Evolutionary conservation across 2,797 vertebrate species (phyloP), one percentile per base, ranked within the genome.

Genomic region (Malurus splendens): DNA sequence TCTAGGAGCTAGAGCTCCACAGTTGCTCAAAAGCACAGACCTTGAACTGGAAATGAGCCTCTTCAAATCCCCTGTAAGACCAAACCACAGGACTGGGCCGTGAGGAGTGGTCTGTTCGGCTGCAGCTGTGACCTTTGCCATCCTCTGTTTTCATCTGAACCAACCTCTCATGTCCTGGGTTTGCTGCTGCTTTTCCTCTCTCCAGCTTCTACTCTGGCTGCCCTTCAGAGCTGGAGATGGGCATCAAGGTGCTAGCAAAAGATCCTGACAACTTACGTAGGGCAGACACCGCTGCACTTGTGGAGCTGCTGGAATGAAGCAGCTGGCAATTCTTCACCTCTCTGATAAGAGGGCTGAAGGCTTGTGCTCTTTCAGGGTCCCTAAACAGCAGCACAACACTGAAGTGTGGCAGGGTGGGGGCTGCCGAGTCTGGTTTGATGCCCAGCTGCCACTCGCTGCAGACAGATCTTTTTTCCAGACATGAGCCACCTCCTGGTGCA

Each of bases 401-500:
- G 36, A 56, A 75, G 51, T 2, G 4, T 15, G 38, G 18, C 19
- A 41, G 24, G 38, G 27, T n/a, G 15, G 8, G 9, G 13, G 27
- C 28, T 71, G 19, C n/a, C 32, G 84, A 7, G 32, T 15, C 6
- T 19, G 12, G 32, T 28, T 18, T 9, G 28, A 76, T 30, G 28
- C 36, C 38, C 12, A 44, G 27, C 59, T 82, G 71, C 38, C 64
- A 73, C 70, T 57, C 3, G 7, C 38, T 76, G 42, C 20, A 48
- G 27, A 52, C 0, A 4, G 56, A 84, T 38, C 19, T 18, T 52
- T 52, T 28, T 71, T 6, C 54, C 33, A 82, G 60, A 55, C 7
- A 10, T 2, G 10, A 66, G 42, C 45, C 22, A 30, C 11, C 50
- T 33, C 28, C 28, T 23, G 0, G 0, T 14, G 10, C 8, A 6